Evolutionary conservation across 30 jellyfish, hydroid and myxozoan genomes (phyloP), one percentile per base, ranked within the genome.

Genomic region (Clytia hemisphaerica): DNA sequence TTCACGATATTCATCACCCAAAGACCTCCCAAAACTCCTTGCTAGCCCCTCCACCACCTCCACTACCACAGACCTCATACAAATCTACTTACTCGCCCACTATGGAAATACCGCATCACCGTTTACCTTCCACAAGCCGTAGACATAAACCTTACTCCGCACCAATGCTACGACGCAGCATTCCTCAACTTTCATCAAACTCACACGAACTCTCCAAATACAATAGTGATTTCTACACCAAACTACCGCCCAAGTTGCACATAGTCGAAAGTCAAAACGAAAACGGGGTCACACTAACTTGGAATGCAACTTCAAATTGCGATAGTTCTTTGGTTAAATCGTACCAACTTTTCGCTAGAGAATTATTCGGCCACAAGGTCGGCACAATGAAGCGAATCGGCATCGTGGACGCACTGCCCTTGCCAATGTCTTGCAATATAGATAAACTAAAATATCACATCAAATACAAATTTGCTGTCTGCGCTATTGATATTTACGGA

Each of bases 301-400:
- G 81, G 81, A 69, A 69, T 45, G 81, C 81, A 22, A 69, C 81
- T 7, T 69, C 81, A 15, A 69, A 69, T 45, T 33, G 71, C 25
- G 81, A 69, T 54, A 69, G 81, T 29, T 69, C 81, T 14, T 50
- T 69, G 50, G 81, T 69, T 24, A 69, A 69, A 2, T 69, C 81
- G 16, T 69, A 69, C 42, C 81, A 69, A 42, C 59, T 69, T 24
- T 69, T 69, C 37, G 81, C 81, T 29, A 48, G 81, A 29, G 81
- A 69, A 24, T 42, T 69, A 29, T 69, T 69, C 28, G 81, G 81
- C 15, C 81, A 69, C 45, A 69, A 69, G 49, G 54, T 69, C 12
- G 81, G 81, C 4, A 69, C 81, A 21, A 69, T 69, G 81, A 69
- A 69, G 49, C 49, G 81, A 28, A 69, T 69, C 18, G 81, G 81